A percentile compares a stretch with the other conserved stretches of the same genome.
These are phyloP conservation scores for Prosapia bicincta DNA, from an alignment of 2,888 invertebrate genomes.

Conservation along the genomic window DNA sequence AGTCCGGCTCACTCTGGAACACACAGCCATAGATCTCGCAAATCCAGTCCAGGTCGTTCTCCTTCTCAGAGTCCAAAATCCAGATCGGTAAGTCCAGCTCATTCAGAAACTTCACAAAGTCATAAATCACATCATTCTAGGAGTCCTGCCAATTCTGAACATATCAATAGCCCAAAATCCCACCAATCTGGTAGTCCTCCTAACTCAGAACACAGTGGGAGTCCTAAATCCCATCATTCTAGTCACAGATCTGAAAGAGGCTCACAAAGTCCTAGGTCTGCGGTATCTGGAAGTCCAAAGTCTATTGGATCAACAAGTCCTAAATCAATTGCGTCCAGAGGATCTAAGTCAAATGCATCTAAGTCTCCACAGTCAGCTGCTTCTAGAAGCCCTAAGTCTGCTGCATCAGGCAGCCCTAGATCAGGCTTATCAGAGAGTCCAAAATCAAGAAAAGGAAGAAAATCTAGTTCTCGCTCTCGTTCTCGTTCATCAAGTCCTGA, in stretches of 20 bases:
- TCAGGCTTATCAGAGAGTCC: slow-evolving; percentile 34
- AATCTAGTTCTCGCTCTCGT: slow-evolving; percentile 35
- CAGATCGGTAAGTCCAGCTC: neutral
- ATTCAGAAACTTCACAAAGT: neutral
- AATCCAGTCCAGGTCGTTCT: neutral
- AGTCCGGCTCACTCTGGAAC: neutral
- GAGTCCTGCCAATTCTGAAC: neutral
- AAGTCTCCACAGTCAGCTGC: slow-evolving; percentile 20
- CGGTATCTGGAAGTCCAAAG: slow-evolving; percentile 14
- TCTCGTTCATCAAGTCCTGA: slow-evolving; percentile 33
- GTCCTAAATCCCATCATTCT: slow-evolving; percentile 45
- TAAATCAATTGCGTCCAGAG: slow-evolving; percentile 11
- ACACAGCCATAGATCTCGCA: neutral
- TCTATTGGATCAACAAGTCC: slow-evolving; percentile 22
- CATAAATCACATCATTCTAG: neutral
- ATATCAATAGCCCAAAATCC: slow-evolving; percentile 26
- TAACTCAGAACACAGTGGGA: slow-evolving; percentile 41
- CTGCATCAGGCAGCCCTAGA: slow-evolving; percentile 31
- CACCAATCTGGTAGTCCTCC: slow-evolving; percentile 42
- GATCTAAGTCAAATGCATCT: neutral
- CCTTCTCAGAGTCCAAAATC: neutral
- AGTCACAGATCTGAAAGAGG: slow-evolving; percentile 28
- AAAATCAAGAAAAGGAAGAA: slow-evolving; percentile 36
- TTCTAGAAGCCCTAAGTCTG: slow-evolving; percentile 16
- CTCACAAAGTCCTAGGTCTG: slow-evolving; percentile 25